A percentile compares a stretch with the other conserved stretches of the same genome.
Conservation (phyloP, 1,140 invertebrate genomes). For the Monomorium pharaonis region DNA sequence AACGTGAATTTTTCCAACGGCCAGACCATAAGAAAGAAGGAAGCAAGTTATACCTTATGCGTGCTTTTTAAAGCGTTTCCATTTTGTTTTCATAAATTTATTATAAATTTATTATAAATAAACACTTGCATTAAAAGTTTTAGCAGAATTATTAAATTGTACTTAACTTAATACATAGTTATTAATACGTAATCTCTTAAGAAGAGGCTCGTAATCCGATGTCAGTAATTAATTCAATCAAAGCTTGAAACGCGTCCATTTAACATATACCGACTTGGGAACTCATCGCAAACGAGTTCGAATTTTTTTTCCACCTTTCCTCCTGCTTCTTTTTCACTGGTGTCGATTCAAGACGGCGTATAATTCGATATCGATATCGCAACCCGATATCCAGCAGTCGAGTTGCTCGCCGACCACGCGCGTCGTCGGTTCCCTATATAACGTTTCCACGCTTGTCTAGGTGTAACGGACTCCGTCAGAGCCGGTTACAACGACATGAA, state of each 20-base stretch:
- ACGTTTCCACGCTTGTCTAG: slow-evolving; percentile 47
- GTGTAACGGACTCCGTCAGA: slow-evolving; percentile 36
- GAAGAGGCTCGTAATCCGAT: neutral
- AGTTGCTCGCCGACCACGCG: slow-evolving; percentile 65
- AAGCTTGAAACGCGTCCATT: slow-evolving; percentile 4
- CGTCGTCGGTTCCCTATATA: slow-evolving; percentile 47
- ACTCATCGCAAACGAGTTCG: neutral
- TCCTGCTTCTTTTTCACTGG: slow-evolving; percentile 68
- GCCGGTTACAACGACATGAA: slow-evolving; percentile 17
- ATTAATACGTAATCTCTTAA: neutral
- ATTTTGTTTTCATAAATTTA: neutral
- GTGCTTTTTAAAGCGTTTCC: neutral
- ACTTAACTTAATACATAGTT: neutral
- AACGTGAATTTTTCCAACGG: slow-evolving; percentile 7
- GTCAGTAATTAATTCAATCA: slow-evolving; percentile 5
- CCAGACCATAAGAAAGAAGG: neutral
- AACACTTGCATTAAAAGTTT: neutral
- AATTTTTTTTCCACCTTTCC: neutral
- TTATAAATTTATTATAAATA: no score
- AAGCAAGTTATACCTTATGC: no score
- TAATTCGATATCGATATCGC: slow-evolving; percentile 85
- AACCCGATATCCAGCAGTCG: slow-evolving; percentile 77
- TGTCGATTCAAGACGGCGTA: slow-evolving; percentile 84
- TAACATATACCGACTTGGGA: neutral
- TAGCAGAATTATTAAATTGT: neutral